Evolutionary conservation across 1,140 invertebrate species (phyloP).

Genomic region (Formica selysi): DNA sequence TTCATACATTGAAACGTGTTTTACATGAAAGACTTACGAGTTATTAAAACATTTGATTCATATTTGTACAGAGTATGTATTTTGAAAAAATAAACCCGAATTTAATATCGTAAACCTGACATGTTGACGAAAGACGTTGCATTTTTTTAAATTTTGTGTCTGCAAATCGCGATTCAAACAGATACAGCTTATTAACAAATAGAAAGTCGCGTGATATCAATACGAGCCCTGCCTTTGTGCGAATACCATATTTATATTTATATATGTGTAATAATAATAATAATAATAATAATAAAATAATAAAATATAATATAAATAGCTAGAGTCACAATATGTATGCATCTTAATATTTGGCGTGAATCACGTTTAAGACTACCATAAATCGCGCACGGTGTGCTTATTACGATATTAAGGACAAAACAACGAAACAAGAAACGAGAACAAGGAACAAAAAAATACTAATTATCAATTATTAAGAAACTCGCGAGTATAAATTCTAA

Average conservation of each 20-base stretch:
- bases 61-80: constrained; percentile 9
- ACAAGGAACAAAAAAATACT: constrained; percentile 57
- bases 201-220: constrained; percentile 13
- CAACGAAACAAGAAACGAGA: constrained; percentile 42
- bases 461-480: constrained; percentile 25
- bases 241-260: constrained; percentile 34
- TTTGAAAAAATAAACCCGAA: constrained; percentile 26
- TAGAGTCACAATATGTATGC: constrained; percentile 62
- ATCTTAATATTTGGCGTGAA: constrained; percentile 82
- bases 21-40: constrained; percentile 3
- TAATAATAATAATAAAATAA: constrained; percentile 40
- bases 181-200: constrained; percentile 42
- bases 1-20: not conserved
- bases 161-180: constrained; percentile 40
- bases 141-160: constrained; percentile 38
- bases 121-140: not conserved
- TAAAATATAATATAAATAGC: constrained; percentile 63
- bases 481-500: constrained; percentile 28
- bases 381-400: constrained; percentile 54
- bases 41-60: constrained; percentile 23
- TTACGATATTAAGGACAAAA: constrained; percentile 56
- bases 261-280: constrained; percentile 58
- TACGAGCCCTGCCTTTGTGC: not conserved
- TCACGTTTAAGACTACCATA: constrained; percentile 77
- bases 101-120: not conserved